Base-by-base conservation (phyloP, 2,888 invertebrate species). In the Sceliomorpha sp. region DNA sequence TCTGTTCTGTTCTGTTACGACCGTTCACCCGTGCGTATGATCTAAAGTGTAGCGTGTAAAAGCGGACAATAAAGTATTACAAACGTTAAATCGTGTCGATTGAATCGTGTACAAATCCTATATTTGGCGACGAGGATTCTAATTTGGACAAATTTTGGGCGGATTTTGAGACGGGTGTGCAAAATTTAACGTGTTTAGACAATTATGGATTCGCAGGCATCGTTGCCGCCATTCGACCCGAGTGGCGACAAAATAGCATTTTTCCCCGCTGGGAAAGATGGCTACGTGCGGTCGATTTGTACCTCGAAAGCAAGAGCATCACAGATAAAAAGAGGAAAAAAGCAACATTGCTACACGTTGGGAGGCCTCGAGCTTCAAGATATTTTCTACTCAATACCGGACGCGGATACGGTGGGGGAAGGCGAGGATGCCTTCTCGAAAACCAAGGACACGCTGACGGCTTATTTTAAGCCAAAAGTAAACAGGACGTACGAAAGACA, bases 361-460 rank as follows among this genome's bases (percentile, higher is more conserved):
- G 62, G 62, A 1, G 53, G 62, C 9, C 31, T 53, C 1, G 55
- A 55, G 2, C 34, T 56, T 1, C 56, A 44, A 15, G 45, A 56
- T 8, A 29, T 37, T 2, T 56, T 44, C 24, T 56, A 27, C n/a
- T 20, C 40, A 2, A 56, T 56, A 8, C 45, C 56, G 0, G 17
- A 17, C 8, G 56, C 45, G 1, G 14, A 37, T 4, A 13, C 7
- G 10, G 12, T 29, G 6, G 27, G 12, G 6, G 37, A 37, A 13
- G 45, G n/a, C n/a, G n/a, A n/a, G n/a, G n/a, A n/a, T n/a, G n/a
- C n/a, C n/a, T n/a, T n/a, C n/a, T n/a, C n/a, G n/a, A n/a, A n/a
- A n/a, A n/a, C n/a, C n/a, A n/a, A n/a, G n/a, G n/a, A n/a, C n/a
- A n/a, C n/a, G n/a, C n/a, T n/a, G n/a, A n/a, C n/a, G n/a, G n/a